A percentile compares a stretch with the other conserved stretches of the same genome.
These are phyloP conservation scores for Tricholauxania praeusta DNA, from an alignment of 2,888 invertebrate genomes.

Conservation along the genomic window DNA sequence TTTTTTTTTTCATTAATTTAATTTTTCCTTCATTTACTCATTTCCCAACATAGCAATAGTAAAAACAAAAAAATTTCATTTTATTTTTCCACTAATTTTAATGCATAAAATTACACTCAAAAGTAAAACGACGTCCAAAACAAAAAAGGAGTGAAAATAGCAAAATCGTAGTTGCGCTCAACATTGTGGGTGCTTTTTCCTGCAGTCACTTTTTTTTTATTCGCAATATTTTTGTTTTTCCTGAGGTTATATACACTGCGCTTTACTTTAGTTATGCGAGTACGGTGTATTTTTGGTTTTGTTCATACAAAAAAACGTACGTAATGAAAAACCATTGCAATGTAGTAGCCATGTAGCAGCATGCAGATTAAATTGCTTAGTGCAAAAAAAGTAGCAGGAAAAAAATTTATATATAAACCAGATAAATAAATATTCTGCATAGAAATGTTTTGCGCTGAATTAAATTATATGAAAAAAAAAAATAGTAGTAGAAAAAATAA, in stretches of 20 bases:
- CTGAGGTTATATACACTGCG: background rate
- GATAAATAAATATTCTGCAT: background rate
- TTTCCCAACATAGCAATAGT: background rate
- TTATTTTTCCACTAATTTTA: background rate
- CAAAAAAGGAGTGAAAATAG: background rate
- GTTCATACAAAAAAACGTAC: background rate
- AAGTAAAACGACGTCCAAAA: too few relatives aligned
- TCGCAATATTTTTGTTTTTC: background rate
- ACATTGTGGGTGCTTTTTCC: constrained; percentile 5
- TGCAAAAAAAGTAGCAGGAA: background rate
- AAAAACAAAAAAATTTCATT: background rate
- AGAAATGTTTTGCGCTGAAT: constrained; percentile 16
- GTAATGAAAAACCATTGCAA: background rate
- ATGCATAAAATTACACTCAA: constrained; percentile 22
- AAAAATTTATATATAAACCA: background rate
- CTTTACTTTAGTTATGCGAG: too few relatives aligned
- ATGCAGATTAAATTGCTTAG: background rate
- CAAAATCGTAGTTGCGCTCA: background rate
- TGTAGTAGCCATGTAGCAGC: background rate
- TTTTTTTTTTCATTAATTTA: background rate
- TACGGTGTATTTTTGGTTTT: constrained; percentile 1
- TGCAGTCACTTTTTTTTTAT: too few relatives aligned
- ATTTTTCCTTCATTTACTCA: background rate
- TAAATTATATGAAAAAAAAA: constrained; percentile 11
- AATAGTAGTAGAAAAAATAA: background rate